phyloP scores from a whole-genome alignment of 2,113 vertebrate genomes.

The Pogonocichla stellata region DNA sequence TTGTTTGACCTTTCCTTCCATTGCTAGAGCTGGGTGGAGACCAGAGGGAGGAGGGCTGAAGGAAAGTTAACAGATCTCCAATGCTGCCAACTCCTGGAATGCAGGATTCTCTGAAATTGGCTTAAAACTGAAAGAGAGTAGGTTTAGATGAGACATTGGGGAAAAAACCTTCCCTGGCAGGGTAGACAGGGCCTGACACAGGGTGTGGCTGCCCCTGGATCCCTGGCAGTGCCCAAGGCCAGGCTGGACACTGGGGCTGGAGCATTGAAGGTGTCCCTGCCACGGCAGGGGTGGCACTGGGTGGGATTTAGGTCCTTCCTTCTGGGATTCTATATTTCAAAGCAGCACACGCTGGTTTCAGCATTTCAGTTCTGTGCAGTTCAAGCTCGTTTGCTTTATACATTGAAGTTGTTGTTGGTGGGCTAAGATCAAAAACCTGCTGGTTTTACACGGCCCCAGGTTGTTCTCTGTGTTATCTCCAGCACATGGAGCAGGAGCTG shows the following conservation, averaged over 20 bases:
- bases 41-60: not conserved
- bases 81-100: not conserved
- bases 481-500: not conserved
- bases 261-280: not conserved
- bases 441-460: not conserved
- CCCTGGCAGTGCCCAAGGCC: not conserved
- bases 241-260: not conserved
- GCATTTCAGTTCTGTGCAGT: not conserved
- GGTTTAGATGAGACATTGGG: not conserved
- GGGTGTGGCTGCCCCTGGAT: not conserved
- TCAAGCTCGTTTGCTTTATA: not conserved
- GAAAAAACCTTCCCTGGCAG: accelerated
- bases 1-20: not conserved
- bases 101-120: not conserved
- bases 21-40: not conserved
- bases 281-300: accelerated
- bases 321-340: not conserved
- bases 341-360: not conserved
- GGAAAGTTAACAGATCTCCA: not conserved
- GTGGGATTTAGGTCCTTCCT: accelerated
- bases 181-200: accelerated
- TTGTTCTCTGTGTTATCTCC: not conserved
- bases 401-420: not conserved
- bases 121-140: not conserved
- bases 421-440: not conserved